phyloP scores from a whole-genome alignment of 2,888 invertebrate species.

The Choristoneura rosaceana region DNA sequence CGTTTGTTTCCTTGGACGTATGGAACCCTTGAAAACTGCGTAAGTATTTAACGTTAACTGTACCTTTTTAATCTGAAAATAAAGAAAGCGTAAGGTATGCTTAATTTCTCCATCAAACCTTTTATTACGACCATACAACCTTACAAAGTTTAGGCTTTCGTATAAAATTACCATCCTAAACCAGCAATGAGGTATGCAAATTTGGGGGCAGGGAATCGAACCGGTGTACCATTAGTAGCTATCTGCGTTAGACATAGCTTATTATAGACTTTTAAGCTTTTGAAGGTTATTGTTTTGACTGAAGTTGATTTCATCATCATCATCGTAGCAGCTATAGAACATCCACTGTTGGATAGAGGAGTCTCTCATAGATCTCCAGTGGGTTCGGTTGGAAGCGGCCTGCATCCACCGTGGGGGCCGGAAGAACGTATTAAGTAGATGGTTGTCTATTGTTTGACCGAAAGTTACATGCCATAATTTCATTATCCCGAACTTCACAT shows the following conservation, averaged over 20 bases:
- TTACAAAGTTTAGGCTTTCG: slow-evolving; percentile 33
- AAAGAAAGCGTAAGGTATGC: slow-evolving; percentile 52
- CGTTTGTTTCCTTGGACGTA: no score
- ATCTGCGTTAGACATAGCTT: slow-evolving; percentile 64
- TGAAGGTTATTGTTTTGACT: slow-evolving; percentile 53
- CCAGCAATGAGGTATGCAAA: slow-evolving; percentile 83
- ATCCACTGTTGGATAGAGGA: no score
- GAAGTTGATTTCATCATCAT: no score
- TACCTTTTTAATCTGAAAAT: slow-evolving; percentile 20
- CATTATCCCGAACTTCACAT: no score
- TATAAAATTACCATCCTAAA: slow-evolving; percentile 64
- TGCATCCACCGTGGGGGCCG: no score
- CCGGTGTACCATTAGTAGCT: slow-evolving; percentile 66
- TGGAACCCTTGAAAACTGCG: background rate
- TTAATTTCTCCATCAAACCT: slow-evolving; percentile 61
- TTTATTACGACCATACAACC: slow-evolving; percentile 46
- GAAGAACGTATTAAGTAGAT: no score
- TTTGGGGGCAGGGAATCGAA: slow-evolving; percentile 63
- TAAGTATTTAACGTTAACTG: background rate
- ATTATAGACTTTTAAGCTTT: slow-evolving; percentile 67
- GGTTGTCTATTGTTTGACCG: no score
- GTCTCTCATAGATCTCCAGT: no score
- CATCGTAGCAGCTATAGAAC: no score
- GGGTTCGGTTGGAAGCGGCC: no score
- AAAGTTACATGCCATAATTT: no score